A percentile compares a stretch with the other conserved stretches of the same genome.
Evolutionary conservation across 2,113 vertebrate species (phyloP).

Genomic region (Heterocephalus glaber): DNA sequence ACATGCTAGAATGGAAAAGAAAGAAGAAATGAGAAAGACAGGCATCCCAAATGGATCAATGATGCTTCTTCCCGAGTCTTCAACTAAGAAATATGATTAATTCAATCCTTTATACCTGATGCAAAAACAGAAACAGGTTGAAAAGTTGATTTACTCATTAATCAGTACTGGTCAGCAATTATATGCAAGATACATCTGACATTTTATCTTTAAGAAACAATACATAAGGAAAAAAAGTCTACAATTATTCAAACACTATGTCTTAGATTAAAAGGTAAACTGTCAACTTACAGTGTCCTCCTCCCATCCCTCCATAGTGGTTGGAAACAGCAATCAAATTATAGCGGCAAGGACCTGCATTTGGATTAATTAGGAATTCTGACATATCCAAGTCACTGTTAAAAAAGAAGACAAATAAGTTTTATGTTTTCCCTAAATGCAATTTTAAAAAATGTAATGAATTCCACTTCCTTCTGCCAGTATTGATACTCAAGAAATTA

Average conservation of each 20-base stretch:
- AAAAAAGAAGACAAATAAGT: constrained; percentile 71
- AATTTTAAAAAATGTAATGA: background rate
- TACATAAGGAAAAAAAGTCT: constrained; percentile 22
- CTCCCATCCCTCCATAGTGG: constrained; percentile 99
- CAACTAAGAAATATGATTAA: background rate
- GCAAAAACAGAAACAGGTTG: background rate
- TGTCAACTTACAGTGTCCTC: constrained; percentile 96
- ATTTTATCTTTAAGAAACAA: constrained; percentile 17
- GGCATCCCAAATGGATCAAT: background rate
- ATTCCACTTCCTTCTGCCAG: background rate
- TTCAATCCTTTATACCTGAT: background rate
- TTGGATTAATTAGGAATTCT: constrained; percentile 98
- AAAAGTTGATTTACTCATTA: constrained; percentile 37
- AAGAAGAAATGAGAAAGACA: background rate
- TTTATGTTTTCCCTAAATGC: constrained; percentile 59
- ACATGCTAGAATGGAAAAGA: background rate
- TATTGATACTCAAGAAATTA: background rate
- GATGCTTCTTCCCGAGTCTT: background rate
- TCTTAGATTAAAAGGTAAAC: constrained; percentile 58
- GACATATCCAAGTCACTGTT: constrained; percentile 99
- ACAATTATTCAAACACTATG: background rate
- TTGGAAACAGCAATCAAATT: constrained; percentile 99
- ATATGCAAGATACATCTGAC: background rate
- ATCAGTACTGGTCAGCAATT: background rate
- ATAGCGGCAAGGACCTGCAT: constrained; percentile 95